A percentile compares a stretch with the other conserved stretches of the same genome.
These are phyloP conservation scores for Podargus strigoides DNA, from an alignment of 2,797 vertebrate genomes.

Conservation along the genomic window DNA sequence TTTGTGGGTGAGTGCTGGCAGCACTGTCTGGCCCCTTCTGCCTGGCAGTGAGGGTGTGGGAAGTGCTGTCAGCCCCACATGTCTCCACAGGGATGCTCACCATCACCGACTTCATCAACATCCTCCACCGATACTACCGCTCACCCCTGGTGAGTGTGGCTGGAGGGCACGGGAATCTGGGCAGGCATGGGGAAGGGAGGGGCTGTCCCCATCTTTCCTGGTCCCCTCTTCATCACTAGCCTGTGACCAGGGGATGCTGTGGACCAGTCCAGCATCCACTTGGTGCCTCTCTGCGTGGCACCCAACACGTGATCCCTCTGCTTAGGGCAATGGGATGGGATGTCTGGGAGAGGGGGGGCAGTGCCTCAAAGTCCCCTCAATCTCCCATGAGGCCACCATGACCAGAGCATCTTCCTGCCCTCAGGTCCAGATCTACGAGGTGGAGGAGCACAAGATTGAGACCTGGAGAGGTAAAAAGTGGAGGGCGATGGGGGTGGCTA, in stretches of 20 bases:
- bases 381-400: not conserved
- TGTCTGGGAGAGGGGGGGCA: not conserved
- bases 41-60: not conserved
- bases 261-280: not conserved
- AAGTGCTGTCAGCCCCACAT: not conserved
- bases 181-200: not conserved
- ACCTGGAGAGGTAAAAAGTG: constrained; percentile 89
- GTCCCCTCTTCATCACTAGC: not conserved
- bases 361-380: not conserved
- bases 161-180: not conserved
- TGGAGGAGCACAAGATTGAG: constrained; percentile 97
- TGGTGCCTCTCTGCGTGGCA: not conserved
- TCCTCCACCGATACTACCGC: constrained; percentile 95
- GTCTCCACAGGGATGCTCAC: constrained; percentile 89
- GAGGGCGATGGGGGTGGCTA: no score
- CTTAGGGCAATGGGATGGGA: not conserved
- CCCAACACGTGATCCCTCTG: not conserved
- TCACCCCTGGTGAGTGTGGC: constrained; percentile 86
- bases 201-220: not conserved
- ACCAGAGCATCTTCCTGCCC: not conserved
- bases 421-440: constrained; percentile 96
- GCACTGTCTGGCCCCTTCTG: not conserved
- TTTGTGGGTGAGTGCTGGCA: constrained; percentile 76
- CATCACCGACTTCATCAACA: constrained; percentile 98
- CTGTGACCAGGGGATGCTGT: not conserved